Evolutionary conservation across 1,140 invertebrate species (phyloP), one percentile per base, ranked within the genome.

Genomic region (Bombus fervidus): DNA sequence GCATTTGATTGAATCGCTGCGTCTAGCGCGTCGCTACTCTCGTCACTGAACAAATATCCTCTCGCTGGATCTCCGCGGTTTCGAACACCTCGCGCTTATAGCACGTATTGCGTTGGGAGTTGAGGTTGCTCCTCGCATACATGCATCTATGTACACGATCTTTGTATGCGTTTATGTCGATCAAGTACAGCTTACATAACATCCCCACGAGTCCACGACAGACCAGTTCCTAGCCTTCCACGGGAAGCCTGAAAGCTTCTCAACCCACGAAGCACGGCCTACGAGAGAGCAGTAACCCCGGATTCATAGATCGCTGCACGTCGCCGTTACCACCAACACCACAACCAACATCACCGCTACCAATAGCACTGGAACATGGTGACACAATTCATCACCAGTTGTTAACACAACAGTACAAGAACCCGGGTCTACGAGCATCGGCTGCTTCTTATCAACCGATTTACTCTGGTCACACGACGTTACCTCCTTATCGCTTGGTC

Each of bases 151-250:
- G n/a, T 34, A 62, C 18, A 34, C 39, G 41, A 37, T 78, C 39
- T 74, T 31, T 43, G 84, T 81, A n/a, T 81, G 74, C 71, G 62
- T 87, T 59, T 79, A 81, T 66, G 71, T 57, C 69, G 57, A 87
- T 68, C 71, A 43, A 80, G 37, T 80, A 47, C 64, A 39, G 80
- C 86, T 90, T 90, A 90, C 86, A 83, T 90, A 90, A 90, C 89
- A 88, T 88, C 64, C 89, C 89, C 81, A 90, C 89, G 62, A 81
- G 72, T 87, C 72, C 77, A 41, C 83, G 80, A 39, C 79, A 76
- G 80, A 90, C 57, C 77, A 81, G 73, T 90, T 90, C 71, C 53
- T 69, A 90, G 72, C 57, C 59, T 90, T 88, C 76, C 73, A 47
- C 76, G 83, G 43, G 81, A 88, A 88, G 80, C 80, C 86, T 68